Evolutionary conservation across 1,140 invertebrate genomes (phyloP).

Genomic region (Drosophila setifemur): DNA sequence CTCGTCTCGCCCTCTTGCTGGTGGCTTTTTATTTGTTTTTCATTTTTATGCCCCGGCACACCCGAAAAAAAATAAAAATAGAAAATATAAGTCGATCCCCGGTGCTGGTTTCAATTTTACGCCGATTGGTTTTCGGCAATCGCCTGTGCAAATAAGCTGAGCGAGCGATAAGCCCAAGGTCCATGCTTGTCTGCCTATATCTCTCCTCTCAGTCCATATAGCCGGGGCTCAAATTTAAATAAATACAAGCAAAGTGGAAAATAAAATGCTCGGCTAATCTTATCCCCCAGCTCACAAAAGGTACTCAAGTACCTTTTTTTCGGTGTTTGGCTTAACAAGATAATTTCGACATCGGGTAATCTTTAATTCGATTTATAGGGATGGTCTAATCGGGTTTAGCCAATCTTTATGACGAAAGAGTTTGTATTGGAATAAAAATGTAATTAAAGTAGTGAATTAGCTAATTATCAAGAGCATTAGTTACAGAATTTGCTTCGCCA

Average conservation of each 20-base stretch:
- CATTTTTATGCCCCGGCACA: conserved; percentile 72
- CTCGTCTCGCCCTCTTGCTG: not conserved
- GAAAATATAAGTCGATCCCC: conserved; percentile 14
- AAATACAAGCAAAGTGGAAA: conserved; percentile 78
- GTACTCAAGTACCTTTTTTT: conserved; percentile 4
- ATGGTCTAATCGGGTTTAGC: not conserved
- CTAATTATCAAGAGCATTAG: too few species aligned
- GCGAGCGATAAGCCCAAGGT: conserved; percentile 70
- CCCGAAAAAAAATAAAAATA: conserved; percentile 15
- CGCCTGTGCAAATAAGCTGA: conserved; percentile 81
- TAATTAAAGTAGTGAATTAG: not conserved
- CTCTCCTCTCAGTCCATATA: conserved; percentile 23
- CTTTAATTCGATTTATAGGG: conserved; percentile 37
- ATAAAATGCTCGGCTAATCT: conserved; percentile 59
- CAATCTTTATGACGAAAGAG: not conserved
- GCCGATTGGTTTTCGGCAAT: conserved; percentile 81
- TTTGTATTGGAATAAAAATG: not conserved
- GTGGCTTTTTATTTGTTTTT: conserved; percentile 74
- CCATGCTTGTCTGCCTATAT: conserved; percentile 25
- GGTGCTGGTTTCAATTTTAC: conserved; percentile 81
- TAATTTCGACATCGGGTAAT: conserved; percentile 31
- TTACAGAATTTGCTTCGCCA: too few species aligned
- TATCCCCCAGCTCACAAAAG: conserved; percentile 13
- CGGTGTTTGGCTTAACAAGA: conserved; percentile 19
- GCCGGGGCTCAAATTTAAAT: conserved; percentile 69